Evolutionary conservation across 2,113 vertebrate genomes (phyloP).

Genomic region (Dipodomys stephensi): DNA sequence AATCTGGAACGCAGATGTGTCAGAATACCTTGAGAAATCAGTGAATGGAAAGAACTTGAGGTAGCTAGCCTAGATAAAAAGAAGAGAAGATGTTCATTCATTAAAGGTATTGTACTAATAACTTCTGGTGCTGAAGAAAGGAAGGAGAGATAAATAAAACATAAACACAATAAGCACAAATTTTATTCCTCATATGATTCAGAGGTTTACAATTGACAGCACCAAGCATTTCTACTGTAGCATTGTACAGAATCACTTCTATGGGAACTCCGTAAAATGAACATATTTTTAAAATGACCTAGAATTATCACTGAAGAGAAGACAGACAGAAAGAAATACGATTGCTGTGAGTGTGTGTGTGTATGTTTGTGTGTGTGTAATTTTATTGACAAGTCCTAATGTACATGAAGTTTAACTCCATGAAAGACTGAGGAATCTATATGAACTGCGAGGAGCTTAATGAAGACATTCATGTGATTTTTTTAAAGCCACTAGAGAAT

Average conservation of each 20-base stretch:
- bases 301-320: background rate
- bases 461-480: background rate
- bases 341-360: background rate
- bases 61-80: too few species aligned
- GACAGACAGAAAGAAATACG: background rate
- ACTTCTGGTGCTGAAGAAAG: background rate
- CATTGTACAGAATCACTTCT: background rate
- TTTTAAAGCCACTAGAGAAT: background rate
- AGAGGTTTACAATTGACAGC: background rate
- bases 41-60: background rate
- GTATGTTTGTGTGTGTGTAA: background rate
- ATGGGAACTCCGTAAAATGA: background rate
- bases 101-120: background rate
- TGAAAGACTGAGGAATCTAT: conserved; percentile 1
- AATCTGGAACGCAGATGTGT: background rate
- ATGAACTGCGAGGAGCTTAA: background rate
- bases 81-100: background rate
- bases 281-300: background rate
- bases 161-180: background rate
- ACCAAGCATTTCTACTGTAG: background rate
- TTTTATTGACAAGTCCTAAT: background rate
- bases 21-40: background rate
- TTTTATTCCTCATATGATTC: background rate
- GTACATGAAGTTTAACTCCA: background rate
- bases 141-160: background rate